phyloP scores from a whole-genome alignment of 2,888 invertebrate genomes.

The Hesperia comma region DNA sequence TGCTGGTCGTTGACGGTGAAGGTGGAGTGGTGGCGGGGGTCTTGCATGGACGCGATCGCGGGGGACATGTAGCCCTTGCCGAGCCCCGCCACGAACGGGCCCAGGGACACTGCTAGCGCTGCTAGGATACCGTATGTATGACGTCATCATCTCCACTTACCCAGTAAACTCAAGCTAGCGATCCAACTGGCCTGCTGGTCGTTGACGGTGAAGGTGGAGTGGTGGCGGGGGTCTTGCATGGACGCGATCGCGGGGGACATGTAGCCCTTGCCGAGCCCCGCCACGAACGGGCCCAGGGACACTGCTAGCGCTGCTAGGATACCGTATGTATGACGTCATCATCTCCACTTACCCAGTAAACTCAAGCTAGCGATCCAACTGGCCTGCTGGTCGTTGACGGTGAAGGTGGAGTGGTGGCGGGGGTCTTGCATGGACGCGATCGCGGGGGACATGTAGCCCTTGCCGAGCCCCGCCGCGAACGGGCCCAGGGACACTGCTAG shows the following conservation, averaged over 20 bases:
- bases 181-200: constrained; percentile 92
- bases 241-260: constrained; percentile 92
- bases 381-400: constrained; percentile 88
- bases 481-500: constrained; percentile 91
- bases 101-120: constrained; percentile 90
- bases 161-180: constrained; percentile 88
- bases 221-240: constrained; percentile 83
- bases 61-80: constrained; percentile 93
- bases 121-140: background rate
- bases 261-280: constrained; percentile 92
- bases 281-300: constrained; percentile 90
- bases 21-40: constrained; percentile 64
- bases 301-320: constrained; percentile 86
- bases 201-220: constrained; percentile 83
- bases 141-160: no score
- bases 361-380: constrained; percentile 93
- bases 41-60: constrained; percentile 90
- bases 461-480: constrained; percentile 90
- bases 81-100: constrained; percentile 90
- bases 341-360: constrained; percentile 77
- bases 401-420: constrained; percentile 70
- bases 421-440: constrained; percentile 89
- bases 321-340: no score
- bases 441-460: constrained; percentile 93
- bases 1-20: constrained; percentile 89